phyloP scores from a whole-genome alignment of 2,113 vertebrate species.

The Amia ocellicauda region DNA sequence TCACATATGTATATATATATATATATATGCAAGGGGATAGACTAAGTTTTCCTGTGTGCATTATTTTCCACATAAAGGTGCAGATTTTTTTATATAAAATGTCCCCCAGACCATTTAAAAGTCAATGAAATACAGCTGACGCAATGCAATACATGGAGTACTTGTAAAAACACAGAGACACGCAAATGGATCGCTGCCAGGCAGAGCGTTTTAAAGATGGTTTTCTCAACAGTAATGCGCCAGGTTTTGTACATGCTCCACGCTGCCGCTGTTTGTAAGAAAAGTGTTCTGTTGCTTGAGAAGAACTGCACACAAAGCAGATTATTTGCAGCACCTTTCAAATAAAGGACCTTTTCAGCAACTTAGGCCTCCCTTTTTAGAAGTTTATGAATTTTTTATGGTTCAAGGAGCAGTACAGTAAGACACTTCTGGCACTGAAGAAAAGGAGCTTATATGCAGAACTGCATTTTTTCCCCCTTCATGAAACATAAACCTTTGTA shows the following conservation, averaged over 20 bases:
- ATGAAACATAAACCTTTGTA: background rate
- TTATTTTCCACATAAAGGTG: conserved; percentile 61
- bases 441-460: background rate
- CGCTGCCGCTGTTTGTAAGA: conserved; percentile 32
- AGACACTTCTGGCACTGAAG: conserved; percentile 1
- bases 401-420: background rate
- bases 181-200: conserved; percentile 51
- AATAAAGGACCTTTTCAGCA: conserved; percentile 29
- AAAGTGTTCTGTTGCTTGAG: conserved; percentile 43
- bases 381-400: conserved; percentile 19
- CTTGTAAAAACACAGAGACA: conserved; percentile 52
- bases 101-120: conserved; percentile 59
- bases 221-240: conserved; percentile 49
- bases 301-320: conserved; percentile 38
- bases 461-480: conserved; percentile 1
- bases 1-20: too few relatives aligned
- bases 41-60: conserved; percentile 43
- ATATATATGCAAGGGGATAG: background rate
- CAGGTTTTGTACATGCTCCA: conserved; percentile 38
- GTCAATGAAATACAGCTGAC: conserved; percentile 60
- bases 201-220: conserved; percentile 50
- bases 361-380: conserved; percentile 11
- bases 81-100: conserved; percentile 52
- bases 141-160: conserved; percentile 50
- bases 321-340: conserved; percentile 36